Evolutionary conservation across 1,140 invertebrate species (phyloP), one percentile per base, ranked within the genome.

Genomic region (Ceratitis capitata): DNA sequence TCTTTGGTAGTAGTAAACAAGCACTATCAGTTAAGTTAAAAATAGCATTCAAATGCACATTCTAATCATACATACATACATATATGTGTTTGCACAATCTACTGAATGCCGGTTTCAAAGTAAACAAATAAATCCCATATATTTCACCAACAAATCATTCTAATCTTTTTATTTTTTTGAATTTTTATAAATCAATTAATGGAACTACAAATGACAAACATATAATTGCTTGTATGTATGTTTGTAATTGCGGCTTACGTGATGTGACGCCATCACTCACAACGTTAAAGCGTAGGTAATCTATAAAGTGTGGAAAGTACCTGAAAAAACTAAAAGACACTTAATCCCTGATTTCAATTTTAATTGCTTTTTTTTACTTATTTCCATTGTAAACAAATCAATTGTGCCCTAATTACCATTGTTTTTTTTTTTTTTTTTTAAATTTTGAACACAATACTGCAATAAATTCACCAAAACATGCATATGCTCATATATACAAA

Each of bases 1-100:
- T n/a, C n/a, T 69, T 69, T 78, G n/a, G 9, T 5, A 78, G 12
- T 45, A 23, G 69, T 78, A 78, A 78, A 78, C 42, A 78, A 78
- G 39, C 39, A n/a, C 45, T 45, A 78, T 78, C 69, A 45, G 39
- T 78, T 78, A 16, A 74, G 16, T 39, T 45, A 45, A 78, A 45
- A 47, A 78, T 45, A 69, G 14, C 61, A 3, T 45, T 26, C 2
- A 45, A 78, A 19, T 78, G 69, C 69, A 39, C 35, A 74, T 78
- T 78, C 69, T 39, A 78, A 45, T 10, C n/a, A 78, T 3, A 78
- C 42, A 39, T 78, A 56, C 51, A 69, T n/a, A n/a, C n/a, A n/a
- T n/a, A n/a, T n/a, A n/a, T n/a, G n/a, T n/a, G n/a, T n/a, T n/a
- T n/a, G n/a, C n/a, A n/a, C n/a, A n/a, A n/a, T n/a, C n/a, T n/a